Evolutionary conservation across 2,113 vertebrate genomes (phyloP).

Genomic region (Microtus oregoni): DNA sequence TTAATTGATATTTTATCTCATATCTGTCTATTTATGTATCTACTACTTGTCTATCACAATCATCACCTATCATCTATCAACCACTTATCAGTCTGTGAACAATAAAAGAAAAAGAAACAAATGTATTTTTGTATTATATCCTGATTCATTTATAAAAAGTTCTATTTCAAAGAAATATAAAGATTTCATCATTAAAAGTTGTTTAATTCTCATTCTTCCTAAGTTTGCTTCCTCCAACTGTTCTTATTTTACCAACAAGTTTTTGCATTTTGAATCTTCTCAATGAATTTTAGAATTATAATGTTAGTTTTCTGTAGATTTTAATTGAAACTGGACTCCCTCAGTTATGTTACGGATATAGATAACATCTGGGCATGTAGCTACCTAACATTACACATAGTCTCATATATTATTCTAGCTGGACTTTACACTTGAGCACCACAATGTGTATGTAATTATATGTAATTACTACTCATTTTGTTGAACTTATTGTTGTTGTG

Average conservation of each 20-base stretch:
- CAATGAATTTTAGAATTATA: background rate
- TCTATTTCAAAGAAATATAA: background rate
- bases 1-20: background rate
- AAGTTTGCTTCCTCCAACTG: background rate
- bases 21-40: background rate
- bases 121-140: background rate
- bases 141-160: background rate
- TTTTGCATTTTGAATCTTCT: background rate
- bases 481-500: background rate
- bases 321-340: background rate
- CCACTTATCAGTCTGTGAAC: background rate
- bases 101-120: background rate
- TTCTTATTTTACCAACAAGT: background rate
- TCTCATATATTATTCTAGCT: background rate
- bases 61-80: too few relatives aligned
- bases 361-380: background rate
- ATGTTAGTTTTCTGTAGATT: background rate
- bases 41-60: too few relatives aligned
- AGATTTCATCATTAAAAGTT: background rate
- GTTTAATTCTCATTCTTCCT: background rate
- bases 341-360: background rate
- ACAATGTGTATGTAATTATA: background rate
- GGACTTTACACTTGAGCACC: background rate
- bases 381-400: background rate
- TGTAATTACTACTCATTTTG: background rate